Evolutionary conservation across 2,888 invertebrate species (phyloP), one percentile per base, ranked within the genome.

Genomic region (Drosophila leonis): DNA sequence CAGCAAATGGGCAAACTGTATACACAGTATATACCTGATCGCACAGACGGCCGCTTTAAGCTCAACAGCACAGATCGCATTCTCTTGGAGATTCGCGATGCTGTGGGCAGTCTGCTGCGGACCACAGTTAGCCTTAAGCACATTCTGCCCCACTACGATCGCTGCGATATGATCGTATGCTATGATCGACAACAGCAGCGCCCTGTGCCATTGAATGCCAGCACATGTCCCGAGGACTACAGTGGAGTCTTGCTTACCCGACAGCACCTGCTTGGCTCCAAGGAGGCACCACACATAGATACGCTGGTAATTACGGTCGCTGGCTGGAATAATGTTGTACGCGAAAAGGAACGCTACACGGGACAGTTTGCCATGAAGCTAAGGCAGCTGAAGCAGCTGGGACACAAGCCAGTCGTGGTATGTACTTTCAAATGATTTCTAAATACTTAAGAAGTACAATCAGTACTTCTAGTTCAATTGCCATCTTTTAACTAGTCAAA

Each of bases 131-230:
- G 94, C 7, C 77, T 93, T 3, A 92, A 92, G 62, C 96, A 96
- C 90, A 92, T 97, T 72, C 89, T 97, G 72, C 95, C 97, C 10
- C 96, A 97, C 83, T 95, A 94, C 88, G 93, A 94, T 77, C 94
- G 94, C 91, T 94, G 95, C 93, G 95, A 96, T 92, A 89, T 96
- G 33, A 92, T 96, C 20, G 85, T 96, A 62, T 95, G 95, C 78
- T 94, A 95, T 82, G 94, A 95, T 86, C 90, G 88, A 37, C 82
- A 91, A 35, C 94, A 94, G 13, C 93, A 92, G 4, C 92, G 94
- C 39, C 90, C 94, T 15, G 77, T 95, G 24, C 91, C 94, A 24
- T 90, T 95, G 41, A 92, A 93, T 13, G 76, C 92, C 12, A 91
- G 92, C 10, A 91, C 92, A 24, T 95, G 95, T 89, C 92, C 93